A percentile compares a stretch with the other conserved stretches of the same genome.
Conservation (phyloP, 2,888 invertebrate species). For the Linnaemya vulpina region DNA sequence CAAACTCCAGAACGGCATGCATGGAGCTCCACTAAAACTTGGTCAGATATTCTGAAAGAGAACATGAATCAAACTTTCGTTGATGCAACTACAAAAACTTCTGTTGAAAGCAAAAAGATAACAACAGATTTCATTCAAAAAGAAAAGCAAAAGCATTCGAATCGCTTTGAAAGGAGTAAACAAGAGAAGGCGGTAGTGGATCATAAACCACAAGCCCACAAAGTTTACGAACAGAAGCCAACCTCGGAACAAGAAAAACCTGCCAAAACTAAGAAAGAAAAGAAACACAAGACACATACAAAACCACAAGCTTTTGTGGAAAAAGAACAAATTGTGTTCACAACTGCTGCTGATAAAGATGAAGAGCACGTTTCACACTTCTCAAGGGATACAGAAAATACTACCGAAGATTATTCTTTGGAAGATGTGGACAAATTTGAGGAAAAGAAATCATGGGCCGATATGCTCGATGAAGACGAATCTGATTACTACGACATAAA, state of each 20-base stretch:
- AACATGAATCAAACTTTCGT: constrained; percentile 52
- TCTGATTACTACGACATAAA: neutral
- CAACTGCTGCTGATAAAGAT: neutral
- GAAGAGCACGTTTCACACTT: neutral
- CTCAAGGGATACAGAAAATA: neutral
- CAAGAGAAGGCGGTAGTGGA: constrained; percentile 25
- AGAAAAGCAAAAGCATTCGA: constrained; percentile 43
- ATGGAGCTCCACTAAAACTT: constrained; percentile 26
- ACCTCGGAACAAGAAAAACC: constrained; percentile 10
- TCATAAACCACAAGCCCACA: neutral
- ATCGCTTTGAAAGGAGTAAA: constrained; percentile 16
- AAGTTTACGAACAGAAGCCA: neutral
- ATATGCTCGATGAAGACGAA: constrained; percentile 60
- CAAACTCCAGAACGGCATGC: neutral
- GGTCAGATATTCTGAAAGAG: constrained; percentile 66
- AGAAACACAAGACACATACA: constrained; percentile 33
- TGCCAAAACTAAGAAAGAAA: constrained; percentile 41
- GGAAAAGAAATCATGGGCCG: constrained; percentile 61
- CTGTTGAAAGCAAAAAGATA: constrained; percentile 46
- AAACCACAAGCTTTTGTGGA: neutral
- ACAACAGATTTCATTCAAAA: constrained; percentile 59
- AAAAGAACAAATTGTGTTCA: neutral
- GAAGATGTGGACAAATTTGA: neutral
- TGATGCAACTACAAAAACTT: constrained; percentile 27
- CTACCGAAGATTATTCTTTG: neutral